These are phyloP conservation scores for Centroberyx gerrardi DNA, from an alignment of 2,797 vertebrate genomes.

Conservation along the genomic window DNA sequence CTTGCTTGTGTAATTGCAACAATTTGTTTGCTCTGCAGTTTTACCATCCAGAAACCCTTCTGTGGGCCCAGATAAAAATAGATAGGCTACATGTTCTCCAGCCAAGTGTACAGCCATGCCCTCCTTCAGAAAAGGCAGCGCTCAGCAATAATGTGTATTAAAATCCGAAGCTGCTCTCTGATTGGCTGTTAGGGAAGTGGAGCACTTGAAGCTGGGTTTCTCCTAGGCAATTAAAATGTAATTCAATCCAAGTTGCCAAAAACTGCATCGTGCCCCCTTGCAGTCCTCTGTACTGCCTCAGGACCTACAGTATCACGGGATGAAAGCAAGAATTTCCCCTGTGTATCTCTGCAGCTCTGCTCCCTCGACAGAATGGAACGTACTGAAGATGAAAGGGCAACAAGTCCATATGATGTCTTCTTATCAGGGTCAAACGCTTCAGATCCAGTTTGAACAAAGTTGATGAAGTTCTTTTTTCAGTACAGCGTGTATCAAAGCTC, in stretches of 20 bases:
- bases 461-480: no score
- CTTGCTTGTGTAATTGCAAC: conserved; percentile 61
- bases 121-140: conserved; percentile 55
- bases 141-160: conserved; percentile 73
- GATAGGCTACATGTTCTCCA: conserved; percentile 59
- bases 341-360: conserved; percentile 20
- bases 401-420: background rate
- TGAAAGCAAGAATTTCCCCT: conserved; percentile 22
- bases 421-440: background rate
- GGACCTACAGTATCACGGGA: conserved; percentile 16
- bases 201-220: conserved; percentile 41
- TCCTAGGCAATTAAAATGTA: conserved; percentile 49
- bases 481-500: no score
- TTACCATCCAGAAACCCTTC: conserved; percentile 55
- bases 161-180: conserved; percentile 52
- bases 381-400: conserved; percentile 10
- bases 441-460: background rate
- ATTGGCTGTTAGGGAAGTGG: conserved; percentile 40
- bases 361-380: conserved; percentile 5
- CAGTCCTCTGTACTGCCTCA: conserved; percentile 8
- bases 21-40: conserved; percentile 74
- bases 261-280: conserved; percentile 16
- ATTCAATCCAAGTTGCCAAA: conserved; percentile 52
- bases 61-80: conserved; percentile 73
- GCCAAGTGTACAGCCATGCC: conserved; percentile 64